Evolutionary conservation across 1,140 invertebrate genomes (phyloP).

Genomic region (Drosophila kanapiae): DNA sequence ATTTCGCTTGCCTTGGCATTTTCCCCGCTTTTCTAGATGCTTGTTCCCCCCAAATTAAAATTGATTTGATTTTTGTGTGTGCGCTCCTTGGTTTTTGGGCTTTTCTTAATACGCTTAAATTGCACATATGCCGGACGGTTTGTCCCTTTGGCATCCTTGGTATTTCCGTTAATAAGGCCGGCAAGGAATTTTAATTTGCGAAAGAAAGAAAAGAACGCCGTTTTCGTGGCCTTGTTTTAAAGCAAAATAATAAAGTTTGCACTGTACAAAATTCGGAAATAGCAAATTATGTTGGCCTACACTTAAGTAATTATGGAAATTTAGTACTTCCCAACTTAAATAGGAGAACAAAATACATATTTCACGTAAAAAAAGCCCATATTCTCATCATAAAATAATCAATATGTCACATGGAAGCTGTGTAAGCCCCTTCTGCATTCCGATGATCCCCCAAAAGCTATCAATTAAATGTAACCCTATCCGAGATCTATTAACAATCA

Average conservation of each 20-base stretch:
- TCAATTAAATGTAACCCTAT: constrained; percentile 27
- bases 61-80: constrained; percentile 80
- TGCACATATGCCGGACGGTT: constrained; percentile 58
- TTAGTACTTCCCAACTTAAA: background rate
- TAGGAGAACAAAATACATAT: background rate
- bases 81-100: constrained; percentile 21
- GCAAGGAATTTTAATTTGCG: constrained; percentile 59
- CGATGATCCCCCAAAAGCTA: background rate
- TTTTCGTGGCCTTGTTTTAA: background rate
- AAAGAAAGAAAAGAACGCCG: constrained; percentile 6
- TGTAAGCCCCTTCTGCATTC: background rate
- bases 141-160: constrained; percentile 51
- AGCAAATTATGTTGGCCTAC: background rate
- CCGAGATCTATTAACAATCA: constrained; percentile 28
- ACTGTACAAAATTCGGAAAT: background rate
- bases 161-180: constrained; percentile 65
- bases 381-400: too few species aligned
- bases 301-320: background rate
- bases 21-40: constrained; percentile 44
- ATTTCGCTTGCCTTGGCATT: constrained; percentile 74
- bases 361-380: background rate
- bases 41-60: constrained; percentile 80
- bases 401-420: background rate
- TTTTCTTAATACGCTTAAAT: constrained; percentile 59
- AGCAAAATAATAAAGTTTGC: background rate